phyloP scores from a whole-genome alignment of 2,113 vertebrate species.

The Etheostoma cragini region DNA sequence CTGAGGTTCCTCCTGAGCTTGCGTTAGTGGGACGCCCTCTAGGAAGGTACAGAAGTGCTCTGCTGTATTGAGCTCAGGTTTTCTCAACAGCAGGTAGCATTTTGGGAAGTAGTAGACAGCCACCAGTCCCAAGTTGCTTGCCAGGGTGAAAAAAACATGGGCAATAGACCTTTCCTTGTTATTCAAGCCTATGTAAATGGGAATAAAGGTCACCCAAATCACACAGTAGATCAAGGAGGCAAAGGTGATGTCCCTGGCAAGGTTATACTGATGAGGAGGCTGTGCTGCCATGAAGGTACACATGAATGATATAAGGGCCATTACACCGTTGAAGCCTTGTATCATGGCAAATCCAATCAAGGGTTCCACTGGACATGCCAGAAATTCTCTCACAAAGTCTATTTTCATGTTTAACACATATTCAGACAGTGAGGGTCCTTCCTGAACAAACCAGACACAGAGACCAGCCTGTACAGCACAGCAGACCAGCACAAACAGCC shows the following conservation, averaged over 20 bases:
- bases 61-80: conserved; percentile 84
- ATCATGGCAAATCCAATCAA: conserved; percentile 81
- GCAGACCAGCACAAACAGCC: conserved; percentile 76
- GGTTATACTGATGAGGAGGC: conserved; percentile 81
- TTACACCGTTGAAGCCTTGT: conserved; percentile 75
- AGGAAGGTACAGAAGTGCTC: conserved; percentile 84
- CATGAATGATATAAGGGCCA: conserved; percentile 87
- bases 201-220: conserved; percentile 88
- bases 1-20: conserved; percentile 64
- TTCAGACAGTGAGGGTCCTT: conserved; percentile 56
- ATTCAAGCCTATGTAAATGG: conserved; percentile 79
- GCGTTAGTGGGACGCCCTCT: conserved; percentile 66
- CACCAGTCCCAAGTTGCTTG: conserved; percentile 83
- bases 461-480: conserved; percentile 79
- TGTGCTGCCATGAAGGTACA: conserved; percentile 90
- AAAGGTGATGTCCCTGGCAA: conserved; percentile 89
- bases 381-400: conserved; percentile 70
- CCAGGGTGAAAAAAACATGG: conserved; percentile 77
- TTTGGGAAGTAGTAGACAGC: conserved; percentile 87
- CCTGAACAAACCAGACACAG: conserved; percentile 75
- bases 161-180: conserved; percentile 68
- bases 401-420: conserved; percentile 64
- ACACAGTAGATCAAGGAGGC: conserved; percentile 85
- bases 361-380: conserved; percentile 82
- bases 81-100: conserved; percentile 85